phyloP scores from a whole-genome alignment of 2,113 vertebrate species.

The Clarias batrachus region DNA sequence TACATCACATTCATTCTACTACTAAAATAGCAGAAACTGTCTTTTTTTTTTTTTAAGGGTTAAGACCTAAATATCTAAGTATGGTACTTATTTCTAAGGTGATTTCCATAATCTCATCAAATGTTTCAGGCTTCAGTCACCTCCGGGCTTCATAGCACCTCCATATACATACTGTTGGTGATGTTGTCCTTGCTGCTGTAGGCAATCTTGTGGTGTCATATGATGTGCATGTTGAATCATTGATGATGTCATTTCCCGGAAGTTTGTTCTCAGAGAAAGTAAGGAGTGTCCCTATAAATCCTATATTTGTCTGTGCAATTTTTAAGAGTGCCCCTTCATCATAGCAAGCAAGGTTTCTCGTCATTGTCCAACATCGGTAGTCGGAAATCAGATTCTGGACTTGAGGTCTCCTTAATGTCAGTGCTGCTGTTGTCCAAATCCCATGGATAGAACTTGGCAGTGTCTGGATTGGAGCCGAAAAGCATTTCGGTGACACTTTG shows the following conservation, averaged over 20 bases:
- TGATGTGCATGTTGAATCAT: neutral
- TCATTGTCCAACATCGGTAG: neutral
- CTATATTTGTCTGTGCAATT: neutral
- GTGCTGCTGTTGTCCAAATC: slow-evolving; percentile 49
- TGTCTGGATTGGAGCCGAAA: slow-evolving; percentile 49
- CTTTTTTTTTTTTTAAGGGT: neutral
- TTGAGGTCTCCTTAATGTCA: slow-evolving; percentile 34
- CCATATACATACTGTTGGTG: neutral
- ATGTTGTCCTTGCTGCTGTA: neutral
- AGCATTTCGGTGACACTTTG: slow-evolving; percentile 56
- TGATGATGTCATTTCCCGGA: neutral
- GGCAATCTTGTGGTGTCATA: neutral
- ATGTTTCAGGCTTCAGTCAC: neutral
- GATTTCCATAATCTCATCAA: neutral
- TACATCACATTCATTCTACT: neutral
- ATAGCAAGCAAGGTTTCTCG: slow-evolving; percentile 29
- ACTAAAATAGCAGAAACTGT: neutral
- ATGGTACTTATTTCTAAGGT: neutral
- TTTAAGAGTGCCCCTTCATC: slow-evolving; percentile 7
- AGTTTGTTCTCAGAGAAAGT: neutral
- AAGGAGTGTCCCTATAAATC: neutral
- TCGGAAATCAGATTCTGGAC: slow-evolving; percentile 10
- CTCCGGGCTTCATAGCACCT: neutral
- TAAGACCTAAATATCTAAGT: neutral
- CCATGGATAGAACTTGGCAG: slow-evolving; percentile 56